Base-by-base conservation (phyloP, 2,888 invertebrate genomes). In the Acanthococcus lagerstroemiae region DNA sequence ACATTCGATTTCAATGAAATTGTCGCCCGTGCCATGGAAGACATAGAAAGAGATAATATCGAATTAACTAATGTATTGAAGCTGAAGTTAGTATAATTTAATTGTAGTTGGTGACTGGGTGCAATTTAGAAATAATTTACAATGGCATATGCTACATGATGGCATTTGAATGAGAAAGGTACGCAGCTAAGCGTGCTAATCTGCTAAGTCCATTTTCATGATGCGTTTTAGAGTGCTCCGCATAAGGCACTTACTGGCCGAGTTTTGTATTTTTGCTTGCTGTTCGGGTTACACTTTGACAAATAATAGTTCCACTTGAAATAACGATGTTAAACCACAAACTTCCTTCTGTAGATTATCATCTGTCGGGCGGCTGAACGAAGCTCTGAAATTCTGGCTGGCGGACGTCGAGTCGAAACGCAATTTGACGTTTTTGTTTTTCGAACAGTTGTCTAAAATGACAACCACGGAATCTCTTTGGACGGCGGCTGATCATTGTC, bases 311-410 rank as follows among this genome's bases (percentile, higher is more conserved):
- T n/a, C n/a, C n/a, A n/a, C n/a, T n/a, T n/a, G n/a, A n/a, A n/a
- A n/a, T n/a, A n/a, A n/a, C n/a, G n/a, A n/a, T n/a, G n/a, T n/a
- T n/a, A n/a, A n/a, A n/a, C n/a, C n/a, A n/a, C n/a, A n/a, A n/a
- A n/a, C n/a, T 52, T 52, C 22, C 22, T 12, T 52, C 48, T 17
- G 4, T 27, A 61, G 61, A 54, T 48, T 61, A 15, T 22, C 26
- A n/a, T 50, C 61, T 12, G 2, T n/a, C 9, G 19, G 37, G 37
- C 61, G 50, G n/a, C 37, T 61, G n/a, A 6, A 22, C 5, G 17
- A 30, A 4, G 50, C 61, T 5, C 50, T 61, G n/a, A 15, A 52
- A 52, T 61, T 22, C 22, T 61, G 61, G 61, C 19, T 61, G 17
- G 15, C 6, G 19, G 44, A 61, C 15, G 22, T 61, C 21, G 61